These are phyloP conservation scores for Mirounga angustirostris DNA, from an alignment of 2,113 vertebrate genomes.

Conservation along the genomic window DNA sequence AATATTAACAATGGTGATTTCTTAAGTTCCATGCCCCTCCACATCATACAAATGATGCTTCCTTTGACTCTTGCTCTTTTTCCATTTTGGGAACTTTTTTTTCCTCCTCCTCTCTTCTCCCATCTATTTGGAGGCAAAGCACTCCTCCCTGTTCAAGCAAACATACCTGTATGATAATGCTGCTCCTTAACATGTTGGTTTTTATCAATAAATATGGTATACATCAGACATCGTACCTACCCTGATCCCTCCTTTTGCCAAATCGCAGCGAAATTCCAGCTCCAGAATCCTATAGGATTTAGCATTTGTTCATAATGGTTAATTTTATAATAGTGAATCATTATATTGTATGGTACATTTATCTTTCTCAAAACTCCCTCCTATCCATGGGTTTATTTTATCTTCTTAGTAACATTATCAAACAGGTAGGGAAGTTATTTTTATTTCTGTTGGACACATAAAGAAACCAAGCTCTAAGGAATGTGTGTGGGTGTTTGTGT, in stretches of 20 bases:
- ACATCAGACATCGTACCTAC: background rate
- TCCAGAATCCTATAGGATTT: background rate
- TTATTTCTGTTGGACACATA: background rate
- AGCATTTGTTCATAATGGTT: background rate
- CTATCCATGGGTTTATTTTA: background rate
- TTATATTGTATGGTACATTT: background rate
- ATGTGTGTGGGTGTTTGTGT: background rate
- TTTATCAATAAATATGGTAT: background rate
- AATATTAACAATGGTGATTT: background rate
- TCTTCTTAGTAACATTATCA: background rate
- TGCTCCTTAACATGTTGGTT: background rate
- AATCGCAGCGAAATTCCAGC: background rate
- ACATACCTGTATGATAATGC: background rate
- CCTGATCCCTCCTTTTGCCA: background rate
- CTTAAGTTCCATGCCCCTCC: background rate
- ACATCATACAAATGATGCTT: background rate
- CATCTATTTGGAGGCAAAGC: background rate
- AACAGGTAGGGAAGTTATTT: background rate
- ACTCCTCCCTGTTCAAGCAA: background rate
- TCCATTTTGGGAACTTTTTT: background rate
- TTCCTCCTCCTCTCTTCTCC: background rate
- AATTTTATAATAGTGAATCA: background rate
- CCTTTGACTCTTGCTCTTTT: background rate
- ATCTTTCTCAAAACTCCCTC: conserved; percentile 56
- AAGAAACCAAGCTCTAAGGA: background rate